Evolutionary conservation across 1,140 invertebrate genomes (phyloP).

Genomic region (Hylaeus anthracinus): DNA sequence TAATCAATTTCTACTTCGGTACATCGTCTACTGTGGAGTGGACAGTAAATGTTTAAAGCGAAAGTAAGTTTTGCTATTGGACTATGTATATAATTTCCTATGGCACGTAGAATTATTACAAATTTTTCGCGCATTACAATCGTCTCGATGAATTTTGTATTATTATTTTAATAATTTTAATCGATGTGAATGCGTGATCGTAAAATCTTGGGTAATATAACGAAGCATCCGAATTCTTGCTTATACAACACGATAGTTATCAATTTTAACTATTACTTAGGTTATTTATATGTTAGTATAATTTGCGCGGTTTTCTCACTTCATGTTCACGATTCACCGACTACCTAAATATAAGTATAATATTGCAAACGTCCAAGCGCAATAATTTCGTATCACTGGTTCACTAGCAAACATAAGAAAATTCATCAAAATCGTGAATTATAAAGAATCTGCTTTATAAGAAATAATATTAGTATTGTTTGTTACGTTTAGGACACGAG

Average conservation of each 20-base stretch:
- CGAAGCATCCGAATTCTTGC: constrained; percentile 1
- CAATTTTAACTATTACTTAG: constrained; percentile 31
- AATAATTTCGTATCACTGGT: constrained; percentile 49
- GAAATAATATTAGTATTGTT: constrained; percentile 43
- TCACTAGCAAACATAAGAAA: background rate
- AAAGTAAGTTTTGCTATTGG: background rate
- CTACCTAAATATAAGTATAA: constrained; percentile 12
- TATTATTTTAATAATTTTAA: background rate
- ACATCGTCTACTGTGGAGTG: background rate
- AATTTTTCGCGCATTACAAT: background rate
- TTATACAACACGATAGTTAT: constrained; percentile 12
- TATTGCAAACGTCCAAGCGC: constrained; percentile 48
- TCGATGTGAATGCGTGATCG: background rate
- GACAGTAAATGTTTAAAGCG: background rate
- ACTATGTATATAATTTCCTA: background rate
- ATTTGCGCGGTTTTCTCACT: constrained; percentile 12
- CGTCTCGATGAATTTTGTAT: background rate
- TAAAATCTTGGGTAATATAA: constrained; percentile 1
- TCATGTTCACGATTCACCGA: background rate
- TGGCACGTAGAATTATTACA: too few species aligned
- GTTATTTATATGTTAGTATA: constrained; percentile 30
- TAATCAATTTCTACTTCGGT: constrained; percentile 11
- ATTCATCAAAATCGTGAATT: constrained; percentile 4
- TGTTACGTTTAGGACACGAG: constrained; percentile 37
- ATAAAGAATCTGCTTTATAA: constrained; percentile 32